Evolutionary conservation across 2,113 vertebrate species (phyloP), one percentile per base, ranked within the genome.

Genomic region (Pimephales promelas): DNA sequence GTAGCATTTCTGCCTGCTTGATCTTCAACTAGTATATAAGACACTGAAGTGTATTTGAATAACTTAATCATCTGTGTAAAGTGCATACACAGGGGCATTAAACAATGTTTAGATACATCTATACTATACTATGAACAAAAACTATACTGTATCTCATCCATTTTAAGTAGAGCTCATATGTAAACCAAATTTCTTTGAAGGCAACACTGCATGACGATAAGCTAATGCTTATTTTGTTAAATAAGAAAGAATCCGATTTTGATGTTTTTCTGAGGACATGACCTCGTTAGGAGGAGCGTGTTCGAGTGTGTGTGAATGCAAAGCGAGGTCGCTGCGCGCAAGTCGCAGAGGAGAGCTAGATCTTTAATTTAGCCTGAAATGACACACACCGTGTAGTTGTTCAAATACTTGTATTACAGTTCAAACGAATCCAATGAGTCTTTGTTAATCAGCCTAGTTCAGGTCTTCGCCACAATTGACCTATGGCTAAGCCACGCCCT

Each of bases 1-100:
- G 89, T 91, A 93, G 90, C 90, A 89, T 93, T 93, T 86, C 92
- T 93, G 93, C 93, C 92, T 94, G 93, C 90, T 92, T 90, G 85
- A 87, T 85, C 77, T 89, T 86, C 90, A 91, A 85, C 86, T 85
- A 90, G 90, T 92, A 92, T 93, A 90, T 92, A 91, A 90, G 92
- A 91, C 90, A 83, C 71, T 89, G 83, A 91, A 90, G 88, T 89
- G 84, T 92, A 94, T 91, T 92, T 90, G 90, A 93, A 90, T 90
- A 89, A 92, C 90, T 54, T 88, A 92, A 83, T 92, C 91, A 91
- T 92, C 85, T 86, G 36, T 88, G 91, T 88, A 86, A 88, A 92
- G 87, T 90, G 88, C 91, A 76, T 89, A 84, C 71, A 82, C 45
- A 89, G 81, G 83, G 87, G 90, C 91, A 91, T 93, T 90, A 89